phyloP scores from a whole-genome alignment of 1,140 invertebrate species.

The Anoplophora glabripennis region DNA sequence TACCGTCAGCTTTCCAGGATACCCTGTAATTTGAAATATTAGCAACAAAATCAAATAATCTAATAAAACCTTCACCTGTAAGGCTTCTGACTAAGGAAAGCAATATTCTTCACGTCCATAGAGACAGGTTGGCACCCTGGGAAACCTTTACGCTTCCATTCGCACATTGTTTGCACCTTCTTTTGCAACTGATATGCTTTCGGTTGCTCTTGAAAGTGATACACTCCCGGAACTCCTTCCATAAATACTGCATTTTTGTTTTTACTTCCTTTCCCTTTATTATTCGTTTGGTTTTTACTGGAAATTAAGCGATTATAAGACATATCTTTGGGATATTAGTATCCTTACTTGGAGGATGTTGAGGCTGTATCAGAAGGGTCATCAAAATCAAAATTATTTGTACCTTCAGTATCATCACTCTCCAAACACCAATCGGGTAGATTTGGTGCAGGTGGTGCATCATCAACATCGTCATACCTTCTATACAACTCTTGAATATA shows the following conservation, averaged over 20 bases:
- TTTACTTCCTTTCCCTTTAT: constrained; percentile 44
- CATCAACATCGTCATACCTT: constrained; percentile 75
- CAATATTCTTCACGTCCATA: constrained; percentile 85
- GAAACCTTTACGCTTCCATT: constrained; percentile 79
- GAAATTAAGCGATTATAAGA: not conserved
- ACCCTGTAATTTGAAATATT: constrained; percentile 55
- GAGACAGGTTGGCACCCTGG: constrained; percentile 97
- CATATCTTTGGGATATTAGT: not conserved
- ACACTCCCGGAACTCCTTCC: constrained; percentile 75
- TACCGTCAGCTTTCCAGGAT: constrained; percentile 99
- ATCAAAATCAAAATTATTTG: constrained; percentile 31
- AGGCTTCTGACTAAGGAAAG: constrained; percentile 70
- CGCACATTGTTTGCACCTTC: constrained; percentile 78
- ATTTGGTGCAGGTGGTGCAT: constrained; percentile 67
- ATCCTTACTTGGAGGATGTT: constrained; percentile 28
- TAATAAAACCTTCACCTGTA: constrained; percentile 58
- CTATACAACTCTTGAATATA: constrained; percentile 71
- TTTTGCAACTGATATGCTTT: constrained; percentile 68
- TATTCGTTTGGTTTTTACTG: constrained; percentile 8
- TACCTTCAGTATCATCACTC: constrained; percentile 52
- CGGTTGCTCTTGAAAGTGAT: constrained; percentile 58
- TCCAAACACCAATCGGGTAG: constrained; percentile 80
- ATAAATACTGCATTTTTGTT: constrained; percentile 73
- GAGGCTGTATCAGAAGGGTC: constrained; percentile 26
- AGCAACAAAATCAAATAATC: not conserved